These are phyloP conservation scores for Rapana venosa DNA, from an alignment of 2,888 invertebrate species.

Conservation along the genomic window DNA sequence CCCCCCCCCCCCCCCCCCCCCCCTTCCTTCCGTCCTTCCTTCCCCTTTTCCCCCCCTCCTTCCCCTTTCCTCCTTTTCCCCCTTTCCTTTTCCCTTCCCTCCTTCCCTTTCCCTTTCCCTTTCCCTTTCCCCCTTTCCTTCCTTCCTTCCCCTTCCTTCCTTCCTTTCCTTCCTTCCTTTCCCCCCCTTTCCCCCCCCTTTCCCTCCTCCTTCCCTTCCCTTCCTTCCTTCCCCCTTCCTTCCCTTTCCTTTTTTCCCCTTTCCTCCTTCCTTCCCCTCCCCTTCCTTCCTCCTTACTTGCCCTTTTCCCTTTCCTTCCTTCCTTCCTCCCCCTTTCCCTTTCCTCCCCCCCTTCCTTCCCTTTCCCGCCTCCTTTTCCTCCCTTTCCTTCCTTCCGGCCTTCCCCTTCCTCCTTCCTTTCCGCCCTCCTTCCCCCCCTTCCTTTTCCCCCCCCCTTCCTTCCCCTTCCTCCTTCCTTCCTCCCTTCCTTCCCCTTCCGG, in stretches of 20 bases:
- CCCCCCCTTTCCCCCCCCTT: not conserved
- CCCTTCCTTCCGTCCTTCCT: not conserved
- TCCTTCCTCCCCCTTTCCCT: not conserved
- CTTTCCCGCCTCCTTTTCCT: not conserved
- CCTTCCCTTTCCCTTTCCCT: not conserved
- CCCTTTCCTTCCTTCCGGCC: not conserved
- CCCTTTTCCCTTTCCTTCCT: not conserved
- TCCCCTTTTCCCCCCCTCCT: not conserved
- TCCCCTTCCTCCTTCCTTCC: not conserved
- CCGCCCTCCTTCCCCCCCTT: not conserved
- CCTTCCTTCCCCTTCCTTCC: not conserved
- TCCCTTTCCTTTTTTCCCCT: not conserved
- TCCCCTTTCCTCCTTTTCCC: not conserved
- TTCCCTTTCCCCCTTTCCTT: not conserved
- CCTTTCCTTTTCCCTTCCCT: not conserved
- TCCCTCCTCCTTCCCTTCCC: not conserved
- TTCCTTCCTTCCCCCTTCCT: not conserved
- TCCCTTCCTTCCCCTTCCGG: not conserved
- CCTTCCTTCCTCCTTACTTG: not conserved
- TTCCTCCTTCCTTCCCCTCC: not conserved
- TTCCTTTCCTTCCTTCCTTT: not conserved
- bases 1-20: not conserved
- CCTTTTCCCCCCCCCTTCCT: not conserved
- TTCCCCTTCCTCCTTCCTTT: not conserved
- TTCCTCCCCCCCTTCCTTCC: not conserved